A percentile compares a stretch with the other conserved stretches of the same genome.
phyloP scores from a whole-genome alignment of 2,888 invertebrate species.

The Eudiplozoon nipponicum region DNA sequence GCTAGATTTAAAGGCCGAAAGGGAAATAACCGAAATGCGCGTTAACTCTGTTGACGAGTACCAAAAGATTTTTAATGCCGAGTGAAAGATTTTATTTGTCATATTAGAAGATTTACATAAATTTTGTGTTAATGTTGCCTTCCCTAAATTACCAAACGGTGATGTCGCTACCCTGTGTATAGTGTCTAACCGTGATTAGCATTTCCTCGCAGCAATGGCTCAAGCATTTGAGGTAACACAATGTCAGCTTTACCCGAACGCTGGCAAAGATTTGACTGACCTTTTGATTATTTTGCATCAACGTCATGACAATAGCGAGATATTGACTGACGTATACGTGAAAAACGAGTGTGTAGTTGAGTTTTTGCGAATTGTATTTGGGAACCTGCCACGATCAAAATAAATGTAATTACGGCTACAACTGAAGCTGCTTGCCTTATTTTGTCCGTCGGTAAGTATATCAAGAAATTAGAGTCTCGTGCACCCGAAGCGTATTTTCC shows the following conservation, averaged over 20 bases:
- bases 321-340: slow-evolving; percentile 81
- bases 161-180: slow-evolving; percentile 99
- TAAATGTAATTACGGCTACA: slow-evolving; percentile 76
- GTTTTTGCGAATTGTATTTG: slow-evolving; percentile 63
- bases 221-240: slow-evolving; percentile 79
- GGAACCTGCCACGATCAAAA: slow-evolving; percentile 83
- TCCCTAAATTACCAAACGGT: slow-evolving; percentile 82
- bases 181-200: slow-evolving; percentile 68
- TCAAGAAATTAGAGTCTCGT: too few species aligned
- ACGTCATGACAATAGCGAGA: slow-evolving; percentile 58
- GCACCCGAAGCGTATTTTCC: too few species aligned
- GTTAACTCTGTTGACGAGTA: slow-evolving; percentile 46
- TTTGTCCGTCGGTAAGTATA: slow-evolving; percentile 82
- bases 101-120: slow-evolving; percentile 61
- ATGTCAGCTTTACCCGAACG: slow-evolving; percentile 82
- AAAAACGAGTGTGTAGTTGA: slow-evolving; percentile 64
- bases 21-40: slow-evolving; percentile 84
- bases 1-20: slow-evolving; percentile 75
- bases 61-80: slow-evolving; percentile 60
- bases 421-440: slow-evolving; percentile 71
- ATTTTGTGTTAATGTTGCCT: slow-evolving; percentile 69
- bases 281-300: slow-evolving; percentile 78
- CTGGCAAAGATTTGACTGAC: slow-evolving; percentile 87
- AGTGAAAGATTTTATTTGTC: slow-evolving; percentile 78
- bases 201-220: slow-evolving; percentile 61